Conservation (phyloP, 2,888 invertebrate species). For the Dynastes tityus region DNA sequence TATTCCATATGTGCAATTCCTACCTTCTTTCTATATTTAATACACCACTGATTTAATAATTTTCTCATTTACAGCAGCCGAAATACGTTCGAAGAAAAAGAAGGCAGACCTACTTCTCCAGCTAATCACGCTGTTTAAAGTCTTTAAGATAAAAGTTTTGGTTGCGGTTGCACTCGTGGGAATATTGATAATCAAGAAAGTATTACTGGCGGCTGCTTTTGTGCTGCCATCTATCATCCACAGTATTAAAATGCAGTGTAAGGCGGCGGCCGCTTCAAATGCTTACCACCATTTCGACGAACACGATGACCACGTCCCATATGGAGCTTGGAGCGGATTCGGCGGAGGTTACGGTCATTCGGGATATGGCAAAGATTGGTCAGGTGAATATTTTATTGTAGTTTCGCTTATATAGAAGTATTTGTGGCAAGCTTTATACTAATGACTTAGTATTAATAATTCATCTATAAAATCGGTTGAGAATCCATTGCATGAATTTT, state of each 20-base stretch:
- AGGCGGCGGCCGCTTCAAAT: constrained; percentile 65
- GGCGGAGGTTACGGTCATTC: constrained; percentile 29
- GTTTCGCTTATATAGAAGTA: not conserved
- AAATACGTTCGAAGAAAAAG: constrained; percentile 66
- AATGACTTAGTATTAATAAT: not conserved
- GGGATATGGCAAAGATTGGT: constrained; percentile 42
- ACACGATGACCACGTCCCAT: constrained; percentile 14
- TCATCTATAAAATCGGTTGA: not conserved
- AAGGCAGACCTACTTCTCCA: constrained; percentile 72
- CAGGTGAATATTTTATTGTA: not conserved
- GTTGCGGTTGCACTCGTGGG: constrained; percentile 76
- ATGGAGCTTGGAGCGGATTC: constrained; percentile 10
- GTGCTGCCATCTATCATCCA: constrained; percentile 76
- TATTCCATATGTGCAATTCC: too few relatives aligned
- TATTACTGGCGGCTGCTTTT: constrained; percentile 75
- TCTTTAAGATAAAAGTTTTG: constrained; percentile 75
- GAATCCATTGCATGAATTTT: constrained; percentile 6
- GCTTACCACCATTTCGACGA: constrained; percentile 49
- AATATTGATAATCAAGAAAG: constrained; percentile 79
- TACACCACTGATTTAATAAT: too few relatives aligned
- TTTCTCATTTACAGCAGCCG: constrained; percentile 9
- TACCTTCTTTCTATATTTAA: too few relatives aligned
- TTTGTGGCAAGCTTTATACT: not conserved
- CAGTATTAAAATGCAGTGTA: constrained; percentile 73
- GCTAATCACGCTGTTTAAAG: constrained; percentile 71